Evolutionary conservation across 2,797 vertebrate genomes (phyloP).

Genomic region (Sternotherus odoratus): DNA sequence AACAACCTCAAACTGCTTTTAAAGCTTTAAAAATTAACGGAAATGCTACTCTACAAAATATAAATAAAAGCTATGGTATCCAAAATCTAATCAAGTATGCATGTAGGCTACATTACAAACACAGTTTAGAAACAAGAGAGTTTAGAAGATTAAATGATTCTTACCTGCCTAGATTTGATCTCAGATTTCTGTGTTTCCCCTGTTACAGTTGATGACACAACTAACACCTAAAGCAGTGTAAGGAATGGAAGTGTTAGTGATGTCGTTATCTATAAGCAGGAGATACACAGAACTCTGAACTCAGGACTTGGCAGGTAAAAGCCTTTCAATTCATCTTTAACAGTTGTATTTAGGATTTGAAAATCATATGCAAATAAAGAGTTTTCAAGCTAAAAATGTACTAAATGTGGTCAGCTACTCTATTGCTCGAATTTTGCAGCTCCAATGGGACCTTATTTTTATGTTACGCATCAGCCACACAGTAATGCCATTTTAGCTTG

Average conservation of each 20-base stretch:
- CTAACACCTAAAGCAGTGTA: conserved; percentile 65
- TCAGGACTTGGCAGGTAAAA: not conserved
- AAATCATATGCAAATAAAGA: not conserved
- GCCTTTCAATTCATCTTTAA: not conserved
- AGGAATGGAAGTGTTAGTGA: conserved; percentile 66
- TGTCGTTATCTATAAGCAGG: conserved; percentile 67
- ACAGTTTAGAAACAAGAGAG: not conserved
- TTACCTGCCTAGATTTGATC: conserved; percentile 61
- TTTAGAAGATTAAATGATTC: conserved; percentile 28
- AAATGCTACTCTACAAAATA: not conserved
- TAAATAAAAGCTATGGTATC: not conserved
- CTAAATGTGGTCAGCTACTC: not conserved
- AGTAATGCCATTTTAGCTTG: not conserved
- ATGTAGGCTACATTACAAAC: not conserved
- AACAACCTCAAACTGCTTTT: not conserved
- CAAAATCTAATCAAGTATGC: not conserved
- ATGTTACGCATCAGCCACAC: not conserved
- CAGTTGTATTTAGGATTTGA: not conserved
- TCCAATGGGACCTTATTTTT: not conserved
- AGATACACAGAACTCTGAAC: conserved; percentile 64
- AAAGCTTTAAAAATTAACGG: not conserved
- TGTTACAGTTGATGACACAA: conserved; percentile 72
- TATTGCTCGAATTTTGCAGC: not conserved
- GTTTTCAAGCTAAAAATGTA: conserved; percentile 29
- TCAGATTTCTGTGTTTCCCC: conserved; percentile 70